phyloP scores from a whole-genome alignment of 2,888 invertebrate genomes.

The Pantelozetes paolii region DNA sequence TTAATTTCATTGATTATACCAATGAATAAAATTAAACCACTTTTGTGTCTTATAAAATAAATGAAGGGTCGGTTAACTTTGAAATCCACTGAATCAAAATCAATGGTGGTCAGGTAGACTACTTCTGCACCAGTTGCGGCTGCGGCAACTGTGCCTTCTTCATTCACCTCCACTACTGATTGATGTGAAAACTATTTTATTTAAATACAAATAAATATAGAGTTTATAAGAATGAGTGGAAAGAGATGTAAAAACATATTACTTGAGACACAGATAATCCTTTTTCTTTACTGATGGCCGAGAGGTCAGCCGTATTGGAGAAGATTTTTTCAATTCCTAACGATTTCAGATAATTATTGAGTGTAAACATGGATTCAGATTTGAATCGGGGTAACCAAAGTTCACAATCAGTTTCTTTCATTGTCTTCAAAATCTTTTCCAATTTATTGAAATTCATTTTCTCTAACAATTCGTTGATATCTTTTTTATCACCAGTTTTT shows the following conservation, averaged over 20 bases:
- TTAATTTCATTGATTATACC: neutral
- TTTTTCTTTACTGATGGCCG: neutral
- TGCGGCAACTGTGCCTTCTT: neutral
- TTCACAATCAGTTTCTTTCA: neutral
- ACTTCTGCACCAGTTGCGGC: neutral
- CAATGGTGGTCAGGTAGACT: neutral
- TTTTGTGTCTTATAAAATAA: constrained; percentile 8
- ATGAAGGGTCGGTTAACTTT: neutral
- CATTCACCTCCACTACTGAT: neutral
- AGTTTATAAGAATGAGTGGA: too few relatives aligned
- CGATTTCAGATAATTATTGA: neutral
- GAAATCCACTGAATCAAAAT: neutral
- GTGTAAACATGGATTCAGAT: neutral
- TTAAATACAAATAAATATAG: too few relatives aligned
- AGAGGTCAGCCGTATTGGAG: neutral
- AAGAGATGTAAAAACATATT: too few relatives aligned
- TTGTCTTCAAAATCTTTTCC: neutral
- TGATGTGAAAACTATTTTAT: neutral
- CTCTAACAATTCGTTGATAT: neutral
- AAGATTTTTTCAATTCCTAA: neutral
- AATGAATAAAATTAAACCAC: neutral
- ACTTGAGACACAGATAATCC: neutral
- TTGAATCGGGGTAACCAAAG: neutral
- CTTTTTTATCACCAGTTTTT: neutral
- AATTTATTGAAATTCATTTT: neutral